Percentiles rank a stretch among this genome's conserved stretches.
These are phyloP conservation scores for Corvus hawaiiensis DNA, from an alignment of 2,113 vertebrate genomes.

Conservation along the genomic window DNA sequence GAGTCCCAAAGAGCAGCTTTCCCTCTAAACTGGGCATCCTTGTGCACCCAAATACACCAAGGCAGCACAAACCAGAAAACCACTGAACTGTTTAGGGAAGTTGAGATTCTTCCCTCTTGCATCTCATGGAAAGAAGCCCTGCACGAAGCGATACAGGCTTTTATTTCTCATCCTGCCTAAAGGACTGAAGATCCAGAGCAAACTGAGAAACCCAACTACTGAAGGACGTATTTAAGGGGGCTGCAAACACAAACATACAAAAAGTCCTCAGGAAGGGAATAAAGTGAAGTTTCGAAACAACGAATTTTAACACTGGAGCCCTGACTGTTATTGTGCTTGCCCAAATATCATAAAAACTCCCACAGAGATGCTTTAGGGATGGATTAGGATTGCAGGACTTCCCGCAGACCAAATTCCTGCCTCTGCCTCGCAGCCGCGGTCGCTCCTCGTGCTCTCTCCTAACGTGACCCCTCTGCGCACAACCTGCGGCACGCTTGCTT, in stretches of 20 bases:
- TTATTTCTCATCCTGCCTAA: not conserved
- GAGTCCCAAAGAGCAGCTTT: not conserved
- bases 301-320: not conserved
- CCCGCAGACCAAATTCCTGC: not conserved
- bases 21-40: not conserved
- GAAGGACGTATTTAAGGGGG: not conserved
- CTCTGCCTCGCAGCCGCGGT: not conserved
- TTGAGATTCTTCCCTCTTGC: not conserved
- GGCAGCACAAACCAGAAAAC: not conserved
- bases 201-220: not conserved
- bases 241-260: not conserved
- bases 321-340: not conserved
- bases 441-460: not conserved
- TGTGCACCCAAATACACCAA: not conserved
- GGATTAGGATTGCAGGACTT: not conserved
- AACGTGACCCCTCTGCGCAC: not conserved
- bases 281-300: not conserved
- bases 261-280: not conserved
- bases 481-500: not conserved
- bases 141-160: accelerated
- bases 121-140: not conserved
- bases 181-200: not conserved
- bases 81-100: not conserved
- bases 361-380: not conserved
- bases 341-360: not conserved